Percentiles rank a stretch among this genome's conserved stretches.
These are phyloP conservation scores for Pelusios castaneus DNA, from an alignment of 2,113 vertebrate genomes.

Conservation along the genomic window DNA sequence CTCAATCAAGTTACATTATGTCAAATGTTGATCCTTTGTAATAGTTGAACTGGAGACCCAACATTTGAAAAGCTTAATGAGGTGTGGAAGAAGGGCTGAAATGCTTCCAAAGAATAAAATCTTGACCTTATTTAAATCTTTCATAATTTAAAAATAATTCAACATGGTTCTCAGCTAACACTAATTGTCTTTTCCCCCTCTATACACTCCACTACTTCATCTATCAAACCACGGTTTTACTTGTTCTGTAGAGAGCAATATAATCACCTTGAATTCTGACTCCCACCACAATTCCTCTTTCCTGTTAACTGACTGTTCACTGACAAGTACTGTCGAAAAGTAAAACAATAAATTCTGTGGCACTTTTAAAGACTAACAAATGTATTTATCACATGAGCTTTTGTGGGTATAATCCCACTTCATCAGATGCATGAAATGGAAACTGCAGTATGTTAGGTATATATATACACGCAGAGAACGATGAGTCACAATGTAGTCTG, in stretches of 20 bases:
- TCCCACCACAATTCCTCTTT: background rate
- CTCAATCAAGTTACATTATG: background rate
- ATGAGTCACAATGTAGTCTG: too few species aligned
- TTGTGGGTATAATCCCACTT: too few species aligned
- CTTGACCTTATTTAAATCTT: constrained; percentile 35
- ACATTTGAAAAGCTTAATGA: constrained; percentile 45
- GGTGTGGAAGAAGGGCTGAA: constrained; percentile 19
- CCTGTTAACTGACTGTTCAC: background rate
- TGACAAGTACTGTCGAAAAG: background rate
- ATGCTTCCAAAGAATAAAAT: constrained; percentile 12
- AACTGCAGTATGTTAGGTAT: too few species aligned
- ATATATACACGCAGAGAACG: too few species aligned
- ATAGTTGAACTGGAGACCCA: background rate
- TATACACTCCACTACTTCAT: background rate
- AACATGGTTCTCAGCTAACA: constrained; percentile 39
- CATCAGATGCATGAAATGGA: too few species aligned
- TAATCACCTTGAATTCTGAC: background rate
- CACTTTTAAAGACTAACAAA: too few species aligned
- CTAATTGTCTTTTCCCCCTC: background rate
- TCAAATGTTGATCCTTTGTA: constrained; percentile 23
- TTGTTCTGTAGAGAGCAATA: background rate
- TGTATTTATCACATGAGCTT: too few species aligned
- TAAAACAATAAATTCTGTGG: too few species aligned
- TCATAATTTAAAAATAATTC: constrained; percentile 46
- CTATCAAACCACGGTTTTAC: constrained; percentile 1